Percentiles rank a stretch among this genome's conserved stretches.
phyloP scores from a whole-genome alignment of 1,140 invertebrate genomes.

The Leptinotarsa undecemlineata region DNA sequence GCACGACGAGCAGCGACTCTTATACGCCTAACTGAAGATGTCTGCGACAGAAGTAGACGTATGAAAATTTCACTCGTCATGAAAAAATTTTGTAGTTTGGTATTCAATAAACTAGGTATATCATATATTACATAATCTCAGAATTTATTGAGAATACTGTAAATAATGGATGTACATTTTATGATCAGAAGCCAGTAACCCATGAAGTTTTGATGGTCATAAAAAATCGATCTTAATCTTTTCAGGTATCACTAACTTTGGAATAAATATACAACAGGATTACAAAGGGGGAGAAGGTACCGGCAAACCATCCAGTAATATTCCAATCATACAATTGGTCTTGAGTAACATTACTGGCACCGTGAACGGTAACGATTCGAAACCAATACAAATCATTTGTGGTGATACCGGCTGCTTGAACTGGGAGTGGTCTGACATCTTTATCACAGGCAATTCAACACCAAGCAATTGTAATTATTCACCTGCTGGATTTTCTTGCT shows the following conservation, averaged over 20 bases:
- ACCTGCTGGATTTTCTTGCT: conserved; percentile 29
- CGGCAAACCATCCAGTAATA: conserved; percentile 26
- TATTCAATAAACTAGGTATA: no score
- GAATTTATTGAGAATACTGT: no score
- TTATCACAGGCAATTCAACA: conserved; percentile 20
- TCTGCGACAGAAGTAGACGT: no score
- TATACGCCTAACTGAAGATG: no score
- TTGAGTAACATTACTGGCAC: conserved; percentile 24
- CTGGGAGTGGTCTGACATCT: conserved; percentile 26
- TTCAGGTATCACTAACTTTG: conserved; percentile 1
- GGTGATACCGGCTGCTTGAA: conserved; percentile 26
- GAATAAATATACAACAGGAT: conserved; percentile 15
- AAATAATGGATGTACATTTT: no score
- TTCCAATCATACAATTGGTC: conserved; percentile 29
- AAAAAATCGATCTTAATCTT: background rate
- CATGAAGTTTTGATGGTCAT: no score
- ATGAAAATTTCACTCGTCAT: no score
- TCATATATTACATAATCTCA: no score
- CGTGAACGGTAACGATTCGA: conserved; percentile 25
- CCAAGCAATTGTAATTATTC: conserved; percentile 21
- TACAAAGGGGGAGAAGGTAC: background rate
- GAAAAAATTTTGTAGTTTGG: no score
- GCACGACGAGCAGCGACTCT: no score
- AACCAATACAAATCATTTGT: conserved; percentile 31
- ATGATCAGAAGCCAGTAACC: no score